phyloP scores from a whole-genome alignment of 2,113 vertebrate genomes.

The Hippopotamus amphibius region DNA sequence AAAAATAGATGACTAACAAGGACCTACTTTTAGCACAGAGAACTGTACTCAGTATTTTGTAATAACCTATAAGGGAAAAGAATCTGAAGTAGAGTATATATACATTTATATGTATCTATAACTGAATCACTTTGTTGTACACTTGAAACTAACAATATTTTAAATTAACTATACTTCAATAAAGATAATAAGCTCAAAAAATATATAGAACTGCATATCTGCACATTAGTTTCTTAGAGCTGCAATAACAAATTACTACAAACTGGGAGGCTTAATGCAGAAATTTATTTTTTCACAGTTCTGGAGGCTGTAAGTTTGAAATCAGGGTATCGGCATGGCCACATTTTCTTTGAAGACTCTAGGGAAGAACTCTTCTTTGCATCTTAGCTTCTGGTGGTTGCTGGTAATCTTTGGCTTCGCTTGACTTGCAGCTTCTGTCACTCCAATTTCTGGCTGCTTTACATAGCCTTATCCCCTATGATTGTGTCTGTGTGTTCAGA shows the following conservation, averaged over 20 bases:
- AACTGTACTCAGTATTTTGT: too few species aligned
- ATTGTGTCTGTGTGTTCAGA: background rate
- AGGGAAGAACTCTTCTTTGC: background rate
- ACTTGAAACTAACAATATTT: background rate
- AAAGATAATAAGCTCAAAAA: background rate
- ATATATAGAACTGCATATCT: background rate
- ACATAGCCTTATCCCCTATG: fast-evolving
- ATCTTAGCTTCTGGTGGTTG: background rate
- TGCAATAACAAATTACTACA: background rate
- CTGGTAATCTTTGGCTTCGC: background rate
- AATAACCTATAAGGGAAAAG: too few species aligned
- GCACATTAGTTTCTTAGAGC: background rate
- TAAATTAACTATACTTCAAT: background rate
- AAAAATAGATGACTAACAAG: too few species aligned
- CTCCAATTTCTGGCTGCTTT: background rate
- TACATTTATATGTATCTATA: background rate
- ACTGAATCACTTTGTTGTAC: background rate
- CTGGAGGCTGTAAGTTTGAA: background rate
- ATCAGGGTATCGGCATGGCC: background rate
- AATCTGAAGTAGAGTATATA: too few species aligned
- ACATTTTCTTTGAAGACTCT: background rate
- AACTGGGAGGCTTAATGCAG: background rate
- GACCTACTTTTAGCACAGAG: too few species aligned
- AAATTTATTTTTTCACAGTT: background rate
- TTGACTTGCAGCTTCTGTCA: background rate